phyloP scores from a whole-genome alignment of 2,113 vertebrate species.

The Malurus alboscapulatus region DNA sequence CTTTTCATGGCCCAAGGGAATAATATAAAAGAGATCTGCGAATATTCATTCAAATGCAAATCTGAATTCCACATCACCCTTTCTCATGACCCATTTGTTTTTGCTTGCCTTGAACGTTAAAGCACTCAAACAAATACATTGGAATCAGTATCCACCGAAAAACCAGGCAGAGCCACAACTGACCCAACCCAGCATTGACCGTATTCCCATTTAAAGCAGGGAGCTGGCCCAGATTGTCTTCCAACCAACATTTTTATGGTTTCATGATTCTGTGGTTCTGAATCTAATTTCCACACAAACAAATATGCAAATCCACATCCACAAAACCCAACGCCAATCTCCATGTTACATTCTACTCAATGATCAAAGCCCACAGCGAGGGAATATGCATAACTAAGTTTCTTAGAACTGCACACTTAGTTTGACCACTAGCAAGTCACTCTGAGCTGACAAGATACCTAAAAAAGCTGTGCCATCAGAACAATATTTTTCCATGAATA shows the following conservation, averaged over 20 bases:
- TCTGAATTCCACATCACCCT: conserved; percentile 41
- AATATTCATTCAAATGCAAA: conserved; percentile 62
- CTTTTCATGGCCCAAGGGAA: conserved; percentile 27
- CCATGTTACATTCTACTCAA: not conserved
- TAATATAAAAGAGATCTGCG: conserved; percentile 7
- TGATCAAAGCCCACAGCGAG: not conserved
- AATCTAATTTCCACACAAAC: not conserved
- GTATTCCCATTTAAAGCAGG: not conserved
- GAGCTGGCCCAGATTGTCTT: not conserved
- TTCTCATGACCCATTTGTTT: conserved; percentile 36
- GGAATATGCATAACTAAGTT: not conserved
- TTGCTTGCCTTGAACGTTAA: not conserved
- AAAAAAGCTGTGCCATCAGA: not conserved
- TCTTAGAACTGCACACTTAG: not conserved
- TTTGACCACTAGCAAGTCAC: not conserved
- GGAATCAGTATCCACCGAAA: not conserved
- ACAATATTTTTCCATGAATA: not conserved
- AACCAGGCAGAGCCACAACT: not conserved
- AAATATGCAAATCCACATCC: not conserved
- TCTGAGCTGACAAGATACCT: not conserved
- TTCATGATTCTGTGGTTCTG: not conserved
- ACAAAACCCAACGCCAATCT: not conserved
- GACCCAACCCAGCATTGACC: not conserved
- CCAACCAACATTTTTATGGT: not conserved
- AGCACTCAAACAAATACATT: not conserved